A percentile compares a stretch with the other conserved stretches of the same genome.
Evolutionary conservation across 2,888 invertebrate genomes (phyloP).

Genomic region (Amphimallon solstitiale): DNA sequence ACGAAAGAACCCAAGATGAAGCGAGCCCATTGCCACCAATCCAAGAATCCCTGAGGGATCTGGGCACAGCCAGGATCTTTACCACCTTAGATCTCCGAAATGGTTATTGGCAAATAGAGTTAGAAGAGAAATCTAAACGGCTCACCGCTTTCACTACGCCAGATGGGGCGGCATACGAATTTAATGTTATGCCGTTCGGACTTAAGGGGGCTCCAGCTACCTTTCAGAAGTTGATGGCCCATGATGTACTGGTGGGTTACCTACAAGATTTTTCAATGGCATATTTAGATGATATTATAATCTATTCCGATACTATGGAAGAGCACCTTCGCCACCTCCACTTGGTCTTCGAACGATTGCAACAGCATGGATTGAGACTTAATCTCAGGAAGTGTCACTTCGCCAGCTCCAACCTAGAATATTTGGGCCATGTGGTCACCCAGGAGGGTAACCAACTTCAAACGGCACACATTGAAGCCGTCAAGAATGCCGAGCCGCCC

Average conservation of each 20-base stretch:
- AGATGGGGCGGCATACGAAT: constrained; percentile 49
- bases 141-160: constrained; percentile 51
- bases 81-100: too few species aligned
- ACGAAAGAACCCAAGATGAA: constrained; percentile 39
- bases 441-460: constrained; percentile 7
- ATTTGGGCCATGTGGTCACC: constrained; percentile 30
- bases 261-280: constrained; percentile 42
- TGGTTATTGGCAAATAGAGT: constrained; percentile 54
- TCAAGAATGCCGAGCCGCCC: too few species aligned
- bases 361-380: constrained; percentile 7
- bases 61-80: constrained; percentile 51
- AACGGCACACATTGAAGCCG: too few species aligned
- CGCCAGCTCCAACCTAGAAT: constrained; percentile 8
- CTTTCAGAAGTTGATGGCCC: constrained; percentile 51
- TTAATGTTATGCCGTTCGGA: constrained; percentile 51
- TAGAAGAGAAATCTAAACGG: constrained; percentile 42
- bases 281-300: constrained; percentile 53
- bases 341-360: too few species aligned
- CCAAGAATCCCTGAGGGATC: constrained; percentile 45
- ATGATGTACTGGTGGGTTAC: too few species aligned
- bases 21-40: constrained; percentile 45
- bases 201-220: constrained; percentile 50
- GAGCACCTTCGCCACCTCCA: constrained; percentile 43
- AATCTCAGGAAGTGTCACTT: constrained; percentile 17
- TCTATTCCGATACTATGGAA: constrained; percentile 36